Conservation (phyloP, 2,888 invertebrate species). For the Parnassius mnemosyne region DNA sequence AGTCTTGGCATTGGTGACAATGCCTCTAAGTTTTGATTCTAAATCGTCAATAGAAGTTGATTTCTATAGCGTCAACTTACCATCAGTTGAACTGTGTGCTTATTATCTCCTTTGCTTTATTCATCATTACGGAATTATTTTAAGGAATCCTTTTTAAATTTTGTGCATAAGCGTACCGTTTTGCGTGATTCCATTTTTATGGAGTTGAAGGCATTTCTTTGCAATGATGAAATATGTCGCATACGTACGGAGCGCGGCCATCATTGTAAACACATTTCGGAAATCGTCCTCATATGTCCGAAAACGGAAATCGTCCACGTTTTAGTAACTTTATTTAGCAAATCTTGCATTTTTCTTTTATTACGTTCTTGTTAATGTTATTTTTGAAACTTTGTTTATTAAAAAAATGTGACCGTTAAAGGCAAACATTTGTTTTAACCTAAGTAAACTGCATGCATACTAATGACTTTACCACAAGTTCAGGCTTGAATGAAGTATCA, state of each 20-base stretch:
- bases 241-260: slow-evolving; percentile 52
- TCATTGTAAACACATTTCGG: slow-evolving; percentile 78
- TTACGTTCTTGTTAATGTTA: slow-evolving; percentile 36
- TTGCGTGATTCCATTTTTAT: slow-evolving; percentile 58
- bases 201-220: slow-evolving; percentile 62
- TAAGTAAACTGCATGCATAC: too few species aligned
- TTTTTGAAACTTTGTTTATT: neutral
- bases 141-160: neutral
- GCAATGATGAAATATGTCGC: slow-evolving; percentile 75
- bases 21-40: too few species aligned
- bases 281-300: slow-evolving; percentile 62
- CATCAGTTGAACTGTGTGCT: too few species aligned
- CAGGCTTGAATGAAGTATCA: too few species aligned
- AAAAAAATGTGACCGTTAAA: too few species aligned
- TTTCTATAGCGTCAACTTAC: too few species aligned
- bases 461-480: too few species aligned
- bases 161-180: slow-evolving; percentile 48
- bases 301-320: slow-evolving; percentile 59
- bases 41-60: too few species aligned
- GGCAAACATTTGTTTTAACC: too few species aligned
- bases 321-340: slow-evolving; percentile 59
- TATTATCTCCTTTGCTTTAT: too few species aligned
- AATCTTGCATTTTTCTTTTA: slow-evolving; percentile 50
- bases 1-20: too few species aligned
- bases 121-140: too few species aligned